phyloP scores from a whole-genome alignment of 2,888 invertebrate species.

The Ophion slaviceki region DNA sequence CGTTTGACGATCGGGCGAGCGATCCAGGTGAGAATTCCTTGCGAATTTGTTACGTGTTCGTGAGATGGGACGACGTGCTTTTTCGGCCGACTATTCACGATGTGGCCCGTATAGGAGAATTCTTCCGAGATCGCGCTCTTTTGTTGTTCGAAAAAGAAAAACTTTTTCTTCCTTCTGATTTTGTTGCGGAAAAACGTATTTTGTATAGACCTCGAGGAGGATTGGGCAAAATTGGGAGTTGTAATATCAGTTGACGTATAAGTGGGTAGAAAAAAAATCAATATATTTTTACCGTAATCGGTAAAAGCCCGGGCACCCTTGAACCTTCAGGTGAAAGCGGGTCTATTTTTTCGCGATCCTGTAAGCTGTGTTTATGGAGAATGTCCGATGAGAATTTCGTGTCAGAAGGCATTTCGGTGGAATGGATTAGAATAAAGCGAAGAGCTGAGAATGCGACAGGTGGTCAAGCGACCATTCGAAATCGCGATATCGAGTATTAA shows the following conservation, averaged over 20 bases:
- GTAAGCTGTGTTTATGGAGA: background rate
- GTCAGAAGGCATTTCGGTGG: constrained; percentile 18
- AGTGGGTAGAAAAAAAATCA: too few species aligned
- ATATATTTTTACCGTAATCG: too few species aligned
- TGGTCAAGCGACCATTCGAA: constrained; percentile 61
- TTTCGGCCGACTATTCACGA: background rate
- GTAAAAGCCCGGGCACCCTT: too few species aligned
- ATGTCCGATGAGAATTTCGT: constrained; percentile 25
- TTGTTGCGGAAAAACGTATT: too few species aligned
- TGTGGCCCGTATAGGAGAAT: too few species aligned
- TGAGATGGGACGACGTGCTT: constrained; percentile 27
- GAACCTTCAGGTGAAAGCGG: too few species aligned
- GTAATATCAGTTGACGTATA: too few species aligned
- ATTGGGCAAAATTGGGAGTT: too few species aligned
- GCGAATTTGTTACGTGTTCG: background rate
- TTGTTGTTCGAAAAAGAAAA: too few species aligned
- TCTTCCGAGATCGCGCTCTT: too few species aligned
- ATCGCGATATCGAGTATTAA: constrained; percentile 57
- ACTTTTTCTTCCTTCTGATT: too few species aligned
- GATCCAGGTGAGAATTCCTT: constrained; percentile 8
- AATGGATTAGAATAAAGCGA: constrained; percentile 56
- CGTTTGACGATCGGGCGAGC: background rate
- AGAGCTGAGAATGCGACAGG: constrained; percentile 63
- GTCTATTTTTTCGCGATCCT: background rate
- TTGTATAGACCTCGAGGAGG: too few species aligned